phyloP scores from a whole-genome alignment of 2,113 vertebrate species.

The Meriones unguiculatus region DNA sequence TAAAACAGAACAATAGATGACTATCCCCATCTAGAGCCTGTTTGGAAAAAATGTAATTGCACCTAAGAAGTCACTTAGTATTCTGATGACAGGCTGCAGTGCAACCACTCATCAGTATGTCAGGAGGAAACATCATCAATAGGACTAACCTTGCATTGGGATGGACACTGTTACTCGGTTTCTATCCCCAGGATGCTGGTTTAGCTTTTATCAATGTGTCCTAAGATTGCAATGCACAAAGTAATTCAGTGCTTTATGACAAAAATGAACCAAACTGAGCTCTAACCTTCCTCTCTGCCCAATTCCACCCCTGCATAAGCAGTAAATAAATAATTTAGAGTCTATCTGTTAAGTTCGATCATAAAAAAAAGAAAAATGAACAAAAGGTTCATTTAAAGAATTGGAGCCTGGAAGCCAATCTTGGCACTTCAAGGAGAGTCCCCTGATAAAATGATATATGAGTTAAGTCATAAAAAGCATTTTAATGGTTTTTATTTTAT shows the following conservation, averaged over 20 bases:
- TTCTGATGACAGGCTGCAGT: neutral
- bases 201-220: slow-evolving; percentile 51
- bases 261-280: slow-evolving; percentile 55
- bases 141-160: slow-evolving; percentile 24
- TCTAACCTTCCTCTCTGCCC: slow-evolving; percentile 4
- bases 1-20: slow-evolving; percentile 79
- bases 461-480: neutral
- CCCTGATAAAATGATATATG: neutral
- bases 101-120: slow-evolving; percentile 54
- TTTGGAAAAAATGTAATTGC: slow-evolving; percentile 52
- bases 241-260: slow-evolving; percentile 64
- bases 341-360: slow-evolving; percentile 7
- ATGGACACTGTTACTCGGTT: slow-evolving; percentile 15
- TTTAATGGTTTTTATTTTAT: slow-evolving; percentile 51
- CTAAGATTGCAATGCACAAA: slow-evolving; percentile 11
- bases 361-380: slow-evolving; percentile 20
- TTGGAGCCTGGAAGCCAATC: neutral
- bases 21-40: slow-evolving; percentile 85
- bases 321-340: slow-evolving; percentile 63
- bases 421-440: neutral
- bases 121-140: slow-evolving; percentile 1
- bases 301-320: neutral
- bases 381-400: neutral
- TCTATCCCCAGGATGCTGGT: slow-evolving; percentile 32
- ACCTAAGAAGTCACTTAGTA: slow-evolving; percentile 38